Evolutionary conservation across 2,888 invertebrate species (phyloP).

Genomic region (Cordilura impudica): DNA sequence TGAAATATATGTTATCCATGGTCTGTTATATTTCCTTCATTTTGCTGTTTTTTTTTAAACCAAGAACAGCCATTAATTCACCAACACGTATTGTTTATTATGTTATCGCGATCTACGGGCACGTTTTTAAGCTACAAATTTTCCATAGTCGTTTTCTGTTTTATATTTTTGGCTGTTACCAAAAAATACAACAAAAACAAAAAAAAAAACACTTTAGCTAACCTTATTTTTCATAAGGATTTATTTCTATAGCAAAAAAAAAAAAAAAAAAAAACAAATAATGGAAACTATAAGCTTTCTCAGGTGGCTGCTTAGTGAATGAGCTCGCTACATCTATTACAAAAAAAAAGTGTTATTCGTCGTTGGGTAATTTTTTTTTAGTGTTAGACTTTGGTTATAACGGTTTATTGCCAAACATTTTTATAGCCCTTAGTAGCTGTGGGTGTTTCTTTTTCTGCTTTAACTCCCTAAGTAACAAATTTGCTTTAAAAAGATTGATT

Average conservation of each 20-base stretch:
- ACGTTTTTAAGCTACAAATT: slow-evolving; percentile 50
- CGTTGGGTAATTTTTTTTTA: slow-evolving; percentile 3
- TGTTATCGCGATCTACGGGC: slow-evolving; percentile 69
- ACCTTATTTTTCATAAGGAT: slow-evolving; percentile 39
- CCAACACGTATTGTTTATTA: slow-evolving; percentile 67
- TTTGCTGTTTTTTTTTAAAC: too few relatives aligned
- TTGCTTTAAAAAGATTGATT: slow-evolving; percentile 54
- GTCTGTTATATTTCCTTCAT: not conserved
- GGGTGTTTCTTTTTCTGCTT: not conserved
- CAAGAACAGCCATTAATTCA: slow-evolving; percentile 49
- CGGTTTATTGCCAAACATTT: slow-evolving; percentile 39
- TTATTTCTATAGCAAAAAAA: slow-evolving; percentile 24
- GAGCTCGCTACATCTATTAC: not conserved
- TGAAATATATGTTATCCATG: not conserved
- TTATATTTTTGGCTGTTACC: not conserved
- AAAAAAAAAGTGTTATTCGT: slow-evolving; percentile 24
- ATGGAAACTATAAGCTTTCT: slow-evolving; percentile 38
- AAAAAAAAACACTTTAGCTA: slow-evolving; percentile 9
- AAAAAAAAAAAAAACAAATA: slow-evolving; percentile 10
- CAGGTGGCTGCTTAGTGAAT: slow-evolving; percentile 52
- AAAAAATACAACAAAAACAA: too few relatives aligned
- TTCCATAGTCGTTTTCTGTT: slow-evolving; percentile 21
- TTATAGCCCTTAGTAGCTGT: not conserved
- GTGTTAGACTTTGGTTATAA: slow-evolving; percentile 31
- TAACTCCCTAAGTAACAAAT: slow-evolving; percentile 27